Evolutionary conservation across 2,797 vertebrate species (phyloP).

Genomic region (Bradypus variegatus): DNA sequence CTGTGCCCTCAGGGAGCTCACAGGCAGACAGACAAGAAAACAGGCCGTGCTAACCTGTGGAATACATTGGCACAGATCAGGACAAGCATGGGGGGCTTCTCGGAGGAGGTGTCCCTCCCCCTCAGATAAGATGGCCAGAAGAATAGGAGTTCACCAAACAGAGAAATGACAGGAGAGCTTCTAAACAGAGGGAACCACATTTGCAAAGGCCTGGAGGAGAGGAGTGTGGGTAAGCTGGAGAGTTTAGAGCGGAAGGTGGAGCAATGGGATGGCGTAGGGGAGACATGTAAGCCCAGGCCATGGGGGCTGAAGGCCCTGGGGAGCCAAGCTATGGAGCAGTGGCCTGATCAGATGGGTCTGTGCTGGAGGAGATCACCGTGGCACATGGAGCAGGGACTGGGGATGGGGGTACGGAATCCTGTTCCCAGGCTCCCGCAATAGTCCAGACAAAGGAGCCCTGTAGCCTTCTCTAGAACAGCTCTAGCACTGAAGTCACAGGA

Average conservation of each 20-base stretch:
- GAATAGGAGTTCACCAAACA: background rate
- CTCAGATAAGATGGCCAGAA: background rate
- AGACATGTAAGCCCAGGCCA: rapidly evolving
- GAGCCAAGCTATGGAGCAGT: background rate
- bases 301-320: background rate
- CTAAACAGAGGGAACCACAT: background rate
- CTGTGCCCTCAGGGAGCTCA: background rate
- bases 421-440: background rate
- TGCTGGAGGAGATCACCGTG: rapidly evolving
- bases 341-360: rapidly evolving
- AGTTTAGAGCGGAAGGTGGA: rapidly evolving
- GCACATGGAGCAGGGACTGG: rapidly evolving
- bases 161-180: background rate
- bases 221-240: rapidly evolving
- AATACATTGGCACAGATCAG: rapidly evolving
- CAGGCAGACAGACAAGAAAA: background rate
- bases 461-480: background rate
- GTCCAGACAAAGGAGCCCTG: background rate
- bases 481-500: background rate
- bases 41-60: background rate
- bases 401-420: background rate
- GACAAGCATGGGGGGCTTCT: background rate
- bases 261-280: rapidly evolving
- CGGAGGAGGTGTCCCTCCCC: background rate
- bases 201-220: background rate